Conservation (phyloP, 2,888 invertebrate species). For the Podabrus alpinus region DNA sequence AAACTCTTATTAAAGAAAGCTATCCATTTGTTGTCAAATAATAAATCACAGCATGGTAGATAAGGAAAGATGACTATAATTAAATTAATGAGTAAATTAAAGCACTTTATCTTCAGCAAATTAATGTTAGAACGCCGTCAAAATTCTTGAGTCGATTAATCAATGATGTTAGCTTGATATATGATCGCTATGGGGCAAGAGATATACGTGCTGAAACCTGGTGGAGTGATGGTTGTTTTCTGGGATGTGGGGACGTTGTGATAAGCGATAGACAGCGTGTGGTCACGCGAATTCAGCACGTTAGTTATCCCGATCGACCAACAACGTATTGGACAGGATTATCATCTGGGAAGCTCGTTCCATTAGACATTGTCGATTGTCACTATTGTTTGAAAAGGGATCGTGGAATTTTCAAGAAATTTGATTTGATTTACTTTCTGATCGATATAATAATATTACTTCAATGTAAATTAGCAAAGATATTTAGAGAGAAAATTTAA, state of each 20-base stretch:
- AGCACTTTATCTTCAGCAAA: conserved; percentile 34
- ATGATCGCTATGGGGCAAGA: conserved; percentile 41
- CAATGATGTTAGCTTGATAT: conserved; percentile 46
- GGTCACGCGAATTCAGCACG: conserved; percentile 36
- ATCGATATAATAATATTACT: conserved; percentile 22
- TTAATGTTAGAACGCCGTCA: conserved; percentile 41
- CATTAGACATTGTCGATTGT: conserved; percentile 6
- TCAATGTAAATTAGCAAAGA: background rate
- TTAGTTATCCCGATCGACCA: conserved; percentile 7
- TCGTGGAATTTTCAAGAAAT: conserved; percentile 6
- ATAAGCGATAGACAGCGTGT: conserved; percentile 37
- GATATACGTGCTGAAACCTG: conserved; percentile 42
- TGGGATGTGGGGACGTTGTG: conserved; percentile 32
- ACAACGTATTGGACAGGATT: background rate
- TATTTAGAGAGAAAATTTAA: conserved; percentile 15
- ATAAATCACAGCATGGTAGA: conserved; percentile 21
- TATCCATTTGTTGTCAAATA: conserved; percentile 23
- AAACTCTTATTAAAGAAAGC: conserved; percentile 16
- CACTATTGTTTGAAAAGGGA: background rate
- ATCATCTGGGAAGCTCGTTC: conserved; percentile 2
- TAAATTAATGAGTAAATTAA: conserved; percentile 30
- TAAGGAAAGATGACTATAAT: conserved; percentile 20
- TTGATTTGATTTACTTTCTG: conserved; percentile 15
- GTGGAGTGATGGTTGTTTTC: conserved; percentile 31
- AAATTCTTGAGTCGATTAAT: conserved; percentile 43